Percentiles rank a stretch among this genome's conserved stretches.
phyloP scores from a whole-genome alignment of 2,797 vertebrate genomes.

The Syndactyla subalaris region DNA sequence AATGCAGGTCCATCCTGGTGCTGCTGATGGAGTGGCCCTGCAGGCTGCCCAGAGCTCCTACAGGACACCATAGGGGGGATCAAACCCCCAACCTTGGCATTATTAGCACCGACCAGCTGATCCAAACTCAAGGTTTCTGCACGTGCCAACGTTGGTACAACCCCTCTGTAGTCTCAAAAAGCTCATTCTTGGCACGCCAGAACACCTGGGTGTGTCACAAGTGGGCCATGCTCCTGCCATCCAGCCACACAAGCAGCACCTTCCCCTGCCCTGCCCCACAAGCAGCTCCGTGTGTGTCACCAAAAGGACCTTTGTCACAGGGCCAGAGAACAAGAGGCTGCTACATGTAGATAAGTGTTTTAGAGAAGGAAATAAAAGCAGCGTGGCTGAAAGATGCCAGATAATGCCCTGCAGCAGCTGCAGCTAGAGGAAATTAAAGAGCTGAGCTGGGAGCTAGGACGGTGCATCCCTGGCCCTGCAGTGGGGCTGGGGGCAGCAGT shows the following conservation, averaged over 20 bases:
- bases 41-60: rapidly evolving
- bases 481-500: neutral
- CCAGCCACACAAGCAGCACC: neutral
- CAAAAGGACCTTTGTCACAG: neutral
- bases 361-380: neutral
- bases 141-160: rapidly evolving
- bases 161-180: neutral
- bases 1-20: too few relatives aligned
- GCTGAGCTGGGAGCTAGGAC: neutral
- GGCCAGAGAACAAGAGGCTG: neutral
- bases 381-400: rapidly evolving
- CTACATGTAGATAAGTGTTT: neutral
- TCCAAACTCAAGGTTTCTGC: neutral
- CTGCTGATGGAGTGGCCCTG: neutral
- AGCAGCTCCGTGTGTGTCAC: neutral
- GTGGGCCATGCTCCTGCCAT: neutral
- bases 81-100: neutral
- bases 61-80: neutral
- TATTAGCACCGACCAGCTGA: neutral
- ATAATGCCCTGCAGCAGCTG: neutral
- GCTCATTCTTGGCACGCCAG: neutral
- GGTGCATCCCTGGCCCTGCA: rapidly evolving
- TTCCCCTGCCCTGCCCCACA: neutral
- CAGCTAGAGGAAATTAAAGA: neutral
- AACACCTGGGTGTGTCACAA: rapidly evolving